Base-by-base conservation (phyloP, 2,888 invertebrate species). In the Synergus umbraculus region DNA sequence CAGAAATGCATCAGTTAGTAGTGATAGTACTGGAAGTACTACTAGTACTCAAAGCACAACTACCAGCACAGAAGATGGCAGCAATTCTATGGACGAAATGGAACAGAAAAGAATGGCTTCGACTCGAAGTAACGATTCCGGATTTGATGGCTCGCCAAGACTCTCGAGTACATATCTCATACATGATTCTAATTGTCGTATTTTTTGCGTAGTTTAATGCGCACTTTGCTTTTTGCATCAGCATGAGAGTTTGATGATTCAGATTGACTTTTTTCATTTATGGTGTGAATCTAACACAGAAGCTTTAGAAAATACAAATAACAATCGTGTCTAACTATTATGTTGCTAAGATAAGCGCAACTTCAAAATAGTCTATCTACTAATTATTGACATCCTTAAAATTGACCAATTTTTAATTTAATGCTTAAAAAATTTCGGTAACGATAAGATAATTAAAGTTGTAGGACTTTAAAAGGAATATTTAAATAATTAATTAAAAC, bases 111-210 rank as follows among this genome's bases (percentile, higher is more conserved):
- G 94, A 87, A 93, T 94, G 92, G 94, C 93, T 73, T 96, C 96
- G 79, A 96, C 96, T 82, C 96, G 96, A 88, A 97, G 97, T 87
- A 96, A 96, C 92, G 97, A 97, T 93, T 97, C 97, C 80, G 97
- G 97, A 85, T 96, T 97, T 92, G 96, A 96, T 81, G 92, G 92
- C 80, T 92, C 92, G 78, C 92, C 92, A 79, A 90, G 91, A 87
- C 89, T 92, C 80, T 92, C 90, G 85, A 92, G 92, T 92, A 92
- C 87, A 88, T 86, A 86, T 82, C 80, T 78, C 73, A 54, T 82
- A 81, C 78, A 79, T 81, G 80, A 79, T 79, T 73, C 77, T 80
- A 76, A 66, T 76, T 81, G 46, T 77, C 15, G 58, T 81, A 78
- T n/a, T 73, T 73, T 73, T 76, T 60, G 15, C 58, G 44, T 29